A percentile compares a stretch with the other conserved stretches of the same genome.
phyloP scores from a whole-genome alignment of 2,113 vertebrate species.

The Nymphicus hollandicus region DNA sequence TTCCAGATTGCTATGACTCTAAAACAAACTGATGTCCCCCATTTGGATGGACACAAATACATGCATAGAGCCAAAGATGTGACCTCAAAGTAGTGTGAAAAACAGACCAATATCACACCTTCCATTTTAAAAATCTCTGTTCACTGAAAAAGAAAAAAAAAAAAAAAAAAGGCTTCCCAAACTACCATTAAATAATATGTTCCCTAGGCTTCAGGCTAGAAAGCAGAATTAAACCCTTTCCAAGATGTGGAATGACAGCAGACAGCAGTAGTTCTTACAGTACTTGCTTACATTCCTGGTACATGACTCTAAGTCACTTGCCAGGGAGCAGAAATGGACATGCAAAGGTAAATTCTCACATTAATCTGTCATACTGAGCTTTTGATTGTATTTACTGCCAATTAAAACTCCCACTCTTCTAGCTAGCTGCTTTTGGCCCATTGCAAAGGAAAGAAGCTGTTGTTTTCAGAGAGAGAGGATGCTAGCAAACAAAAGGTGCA shows the following conservation, averaged over 20 bases:
- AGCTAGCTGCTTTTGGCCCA: background rate
- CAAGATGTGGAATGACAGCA: background rate
- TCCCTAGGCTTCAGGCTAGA: background rate
- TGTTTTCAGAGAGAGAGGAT: background rate
- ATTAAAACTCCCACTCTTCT: background rate
- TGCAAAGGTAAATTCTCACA: background rate
- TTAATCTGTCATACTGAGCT: background rate
- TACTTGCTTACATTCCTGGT: background rate
- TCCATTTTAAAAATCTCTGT: background rate
- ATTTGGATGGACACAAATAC: background rate
- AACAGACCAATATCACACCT: background rate
- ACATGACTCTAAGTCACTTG: background rate
- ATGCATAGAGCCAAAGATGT: background rate
- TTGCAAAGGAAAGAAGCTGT: background rate
- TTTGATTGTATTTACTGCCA: background rate
- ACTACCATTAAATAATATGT: background rate
- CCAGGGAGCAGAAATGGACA: background rate
- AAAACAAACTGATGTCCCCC: background rate
- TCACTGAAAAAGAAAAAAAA: background rate
- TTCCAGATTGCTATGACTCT: background rate
- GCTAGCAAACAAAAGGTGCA: background rate
- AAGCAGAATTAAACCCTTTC: background rate
- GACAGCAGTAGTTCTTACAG: background rate
- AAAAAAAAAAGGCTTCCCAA: background rate
- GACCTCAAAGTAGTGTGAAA: background rate